phyloP scores from a whole-genome alignment of 1,140 invertebrate genomes.

The Drosophila sulfurigaster region DNA sequence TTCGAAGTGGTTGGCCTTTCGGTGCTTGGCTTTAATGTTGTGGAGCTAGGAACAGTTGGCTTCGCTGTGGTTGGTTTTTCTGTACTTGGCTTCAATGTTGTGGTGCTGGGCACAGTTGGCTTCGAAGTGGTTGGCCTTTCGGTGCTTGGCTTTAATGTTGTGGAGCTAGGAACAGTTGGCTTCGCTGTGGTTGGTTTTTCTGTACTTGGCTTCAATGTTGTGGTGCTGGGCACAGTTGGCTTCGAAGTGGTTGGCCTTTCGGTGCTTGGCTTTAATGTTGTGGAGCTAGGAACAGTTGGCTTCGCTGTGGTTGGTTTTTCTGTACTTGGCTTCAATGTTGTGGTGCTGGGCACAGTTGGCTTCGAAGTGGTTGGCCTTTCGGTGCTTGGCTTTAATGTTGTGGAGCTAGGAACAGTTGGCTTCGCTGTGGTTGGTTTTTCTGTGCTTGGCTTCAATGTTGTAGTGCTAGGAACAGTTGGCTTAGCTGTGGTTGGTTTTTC shows the following conservation, averaged over 20 bases:
- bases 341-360: background rate
- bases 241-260: constrained; percentile 2
- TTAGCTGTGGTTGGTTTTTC: background rate
- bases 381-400: too few relatives aligned
- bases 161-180: background rate
- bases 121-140: background rate
- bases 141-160: background rate
- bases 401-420: background rate
- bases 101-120: background rate
- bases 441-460: background rate
- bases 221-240: too few relatives aligned
- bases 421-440: background rate
- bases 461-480: constrained; percentile 12
- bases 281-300: background rate
- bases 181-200: background rate
- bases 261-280: background rate
- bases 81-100: constrained; percentile 14
- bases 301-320: background rate
- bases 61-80: background rate
- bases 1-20: constrained; percentile 4
- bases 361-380: too few relatives aligned
- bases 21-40: background rate
- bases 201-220: background rate
- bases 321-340: constrained; percentile 8
- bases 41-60: background rate